These are phyloP conservation scores for Oscheius myriophilus DNA, from an alignment of 2,888 invertebrate species.

Conservation along the genomic window DNA sequence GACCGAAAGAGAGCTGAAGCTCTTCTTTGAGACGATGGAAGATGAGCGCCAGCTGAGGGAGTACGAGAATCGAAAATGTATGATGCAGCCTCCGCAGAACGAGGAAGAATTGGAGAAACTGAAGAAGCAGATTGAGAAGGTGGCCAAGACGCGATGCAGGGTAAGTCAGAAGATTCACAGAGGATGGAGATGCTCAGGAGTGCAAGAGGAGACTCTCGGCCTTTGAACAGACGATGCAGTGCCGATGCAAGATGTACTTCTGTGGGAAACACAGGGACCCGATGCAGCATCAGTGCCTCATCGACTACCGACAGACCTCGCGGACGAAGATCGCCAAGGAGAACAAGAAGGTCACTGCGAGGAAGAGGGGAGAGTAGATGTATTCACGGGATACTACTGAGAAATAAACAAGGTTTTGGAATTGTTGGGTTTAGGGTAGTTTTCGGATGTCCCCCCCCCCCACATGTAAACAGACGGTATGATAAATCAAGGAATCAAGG, in stretches of 20 bases:
- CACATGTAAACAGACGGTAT: too few relatives aligned
- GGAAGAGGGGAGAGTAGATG: too few relatives aligned
- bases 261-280: constrained; percentile 53
- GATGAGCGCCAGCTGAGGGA: constrained; percentile 36
- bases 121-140: constrained; percentile 33
- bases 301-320: constrained; percentile 56
- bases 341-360: not conserved
- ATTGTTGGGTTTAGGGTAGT: too few relatives aligned
- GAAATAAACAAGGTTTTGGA: too few relatives aligned
- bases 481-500: too few relatives aligned
- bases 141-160: constrained; percentile 41
- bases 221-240: constrained; percentile 49
- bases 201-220: constrained; percentile 49
- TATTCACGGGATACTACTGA: too few relatives aligned
- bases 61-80: constrained; percentile 30
- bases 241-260: constrained; percentile 48
- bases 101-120: constrained; percentile 37
- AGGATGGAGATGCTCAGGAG: constrained; percentile 15
- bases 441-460: too few relatives aligned
- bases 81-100: constrained; percentile 50
- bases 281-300: constrained; percentile 45
- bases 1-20: constrained; percentile 55
- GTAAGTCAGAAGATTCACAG: constrained; percentile 17
- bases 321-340: constrained; percentile 49
- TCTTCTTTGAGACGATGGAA: constrained; percentile 54